These are phyloP conservation scores for Magallana angulata DNA, from an alignment of 1,140 invertebrate genomes.

Conservation along the genomic window DNA sequence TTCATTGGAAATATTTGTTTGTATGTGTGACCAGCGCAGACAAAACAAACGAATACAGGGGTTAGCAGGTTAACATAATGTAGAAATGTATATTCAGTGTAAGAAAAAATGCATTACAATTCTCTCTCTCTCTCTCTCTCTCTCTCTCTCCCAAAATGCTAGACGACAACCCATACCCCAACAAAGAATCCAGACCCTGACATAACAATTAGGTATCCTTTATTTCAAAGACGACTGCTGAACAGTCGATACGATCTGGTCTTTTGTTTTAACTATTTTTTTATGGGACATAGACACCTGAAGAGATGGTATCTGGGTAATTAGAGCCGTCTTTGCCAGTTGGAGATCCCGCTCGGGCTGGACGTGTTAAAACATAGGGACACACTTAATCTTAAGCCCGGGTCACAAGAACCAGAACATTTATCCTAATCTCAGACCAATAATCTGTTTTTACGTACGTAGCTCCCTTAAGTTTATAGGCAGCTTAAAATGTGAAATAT, in stretches of 20 bases:
- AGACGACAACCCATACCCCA: neutral
- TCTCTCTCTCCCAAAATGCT: constrained; percentile 33
- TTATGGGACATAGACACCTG: constrained; percentile 23
- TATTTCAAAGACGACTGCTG: constrained; percentile 19
- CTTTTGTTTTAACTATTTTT: constrained; percentile 27
- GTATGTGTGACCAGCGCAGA: neutral
- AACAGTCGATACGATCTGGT: constrained; percentile 4
- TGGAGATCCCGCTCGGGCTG: neutral
- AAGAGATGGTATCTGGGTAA: constrained; percentile 15
- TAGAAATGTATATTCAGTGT: constrained; percentile 8
- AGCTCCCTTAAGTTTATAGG: neutral
- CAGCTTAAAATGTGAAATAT: constrained; percentile 28
- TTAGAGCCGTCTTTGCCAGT: neutral
- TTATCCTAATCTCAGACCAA: neutral
- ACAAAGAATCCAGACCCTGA: constrained; percentile 5
- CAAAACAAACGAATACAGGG: constrained; percentile 14
- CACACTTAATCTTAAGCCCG: neutral
- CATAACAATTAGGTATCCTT: constrained; percentile 23
- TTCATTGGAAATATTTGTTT: constrained; percentile 33
- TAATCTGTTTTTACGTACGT: neutral
- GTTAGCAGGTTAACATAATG: constrained; percentile 19
- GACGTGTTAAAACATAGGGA: constrained; percentile 16
- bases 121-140: constrained; percentile 34
- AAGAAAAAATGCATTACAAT: neutral
- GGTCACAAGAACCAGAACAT: neutral